phyloP scores from a whole-genome alignment of 2,888 invertebrate genomes.

The Epinotia nisella region DNA sequence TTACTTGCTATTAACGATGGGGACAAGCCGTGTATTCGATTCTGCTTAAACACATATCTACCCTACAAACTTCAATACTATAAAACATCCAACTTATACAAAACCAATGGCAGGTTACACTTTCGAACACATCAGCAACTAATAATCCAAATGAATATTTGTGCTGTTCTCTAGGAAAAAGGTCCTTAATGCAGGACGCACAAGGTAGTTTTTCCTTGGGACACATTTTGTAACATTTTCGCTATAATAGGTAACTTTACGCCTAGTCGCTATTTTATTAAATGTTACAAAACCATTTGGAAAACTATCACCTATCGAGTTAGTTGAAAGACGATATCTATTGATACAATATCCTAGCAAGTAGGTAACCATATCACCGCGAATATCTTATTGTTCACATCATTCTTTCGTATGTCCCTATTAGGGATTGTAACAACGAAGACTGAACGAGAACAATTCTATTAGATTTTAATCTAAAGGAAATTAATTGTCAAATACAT shows the following conservation, averaged over 20 bases:
- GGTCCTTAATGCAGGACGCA: not conserved
- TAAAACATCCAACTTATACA: constrained; percentile 20
- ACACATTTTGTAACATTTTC: constrained; percentile 9
- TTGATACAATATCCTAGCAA: constrained; percentile 24
- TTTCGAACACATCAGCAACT: constrained; percentile 36
- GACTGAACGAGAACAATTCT: not conserved
- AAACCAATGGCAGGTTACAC: constrained; percentile 35
- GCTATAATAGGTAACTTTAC: constrained; percentile 14
- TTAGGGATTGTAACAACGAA: not conserved
- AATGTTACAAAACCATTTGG: constrained; percentile 32
- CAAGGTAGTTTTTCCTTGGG: not conserved
- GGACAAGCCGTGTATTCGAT: constrained; percentile 6
- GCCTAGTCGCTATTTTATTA: constrained; percentile 11
- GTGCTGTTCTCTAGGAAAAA: too few relatives aligned
- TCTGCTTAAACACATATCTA: constrained; percentile 30
- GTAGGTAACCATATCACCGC: constrained; percentile 17
- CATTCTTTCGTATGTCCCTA: not conserved
- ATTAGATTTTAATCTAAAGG: not conserved
- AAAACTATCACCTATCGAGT: constrained; percentile 17
- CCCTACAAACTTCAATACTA: constrained; percentile 20
- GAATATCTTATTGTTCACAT: not conserved
- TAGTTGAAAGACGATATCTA: constrained; percentile 7
- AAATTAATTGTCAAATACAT: constrained; percentile 6
- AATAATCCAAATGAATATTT: constrained; percentile 24
- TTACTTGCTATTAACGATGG: not conserved